Percentiles rank a stretch among this genome's conserved stretches.
Conservation (phyloP, 2,797 vertebrate genomes). For the Dendrocincla fuliginosa region DNA sequence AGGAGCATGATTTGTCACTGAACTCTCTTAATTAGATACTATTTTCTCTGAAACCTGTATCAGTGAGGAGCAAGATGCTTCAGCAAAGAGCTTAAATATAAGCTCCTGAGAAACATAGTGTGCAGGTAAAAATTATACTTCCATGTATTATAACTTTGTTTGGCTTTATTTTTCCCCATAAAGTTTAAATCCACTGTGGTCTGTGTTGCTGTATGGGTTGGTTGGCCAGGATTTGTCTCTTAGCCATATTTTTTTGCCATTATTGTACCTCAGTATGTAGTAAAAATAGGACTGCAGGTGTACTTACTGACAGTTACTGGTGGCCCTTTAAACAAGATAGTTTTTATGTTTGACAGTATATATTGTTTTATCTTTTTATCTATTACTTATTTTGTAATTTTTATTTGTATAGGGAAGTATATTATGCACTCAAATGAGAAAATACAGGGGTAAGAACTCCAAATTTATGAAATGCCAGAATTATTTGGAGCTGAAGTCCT, state of each 20-base stretch:
- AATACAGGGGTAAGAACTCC: background rate
- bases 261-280: background rate
- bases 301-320: background rate
- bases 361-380: background rate
- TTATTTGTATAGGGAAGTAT: background rate
- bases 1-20: background rate
- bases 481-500: background rate
- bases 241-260: background rate
- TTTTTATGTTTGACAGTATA: background rate
- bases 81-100: background rate
- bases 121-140: background rate
- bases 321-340: background rate
- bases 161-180: background rate
- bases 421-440: background rate
- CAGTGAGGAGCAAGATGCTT: background rate
- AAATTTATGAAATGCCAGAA: background rate
- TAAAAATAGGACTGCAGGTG: background rate
- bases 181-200: background rate
- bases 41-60: background rate
- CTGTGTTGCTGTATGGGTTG: background rate
- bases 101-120: background rate
- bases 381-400: background rate
- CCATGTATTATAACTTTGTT: background rate
- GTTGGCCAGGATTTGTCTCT: background rate
- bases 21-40: background rate